Percentiles rank a stretch among this genome's conserved stretches.
Conservation (phyloP, 2,888 invertebrate genomes). For the Andrena camellia region DNA sequence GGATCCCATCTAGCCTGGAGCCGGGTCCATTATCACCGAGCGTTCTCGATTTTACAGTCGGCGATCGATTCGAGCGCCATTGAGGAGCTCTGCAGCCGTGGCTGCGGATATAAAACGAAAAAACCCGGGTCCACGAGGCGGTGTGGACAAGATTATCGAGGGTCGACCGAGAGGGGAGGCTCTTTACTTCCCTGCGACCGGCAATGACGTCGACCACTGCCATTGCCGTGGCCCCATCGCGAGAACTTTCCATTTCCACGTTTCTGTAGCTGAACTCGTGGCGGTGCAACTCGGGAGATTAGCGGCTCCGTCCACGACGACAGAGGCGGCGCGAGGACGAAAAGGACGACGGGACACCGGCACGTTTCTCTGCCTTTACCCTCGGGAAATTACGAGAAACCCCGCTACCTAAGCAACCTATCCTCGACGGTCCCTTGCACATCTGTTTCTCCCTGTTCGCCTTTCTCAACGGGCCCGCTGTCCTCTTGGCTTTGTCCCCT, state of each 20-base stretch:
- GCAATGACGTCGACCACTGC: slow-evolving; percentile 1
- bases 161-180: background rate
- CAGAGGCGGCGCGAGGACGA: slow-evolving; percentile 44
- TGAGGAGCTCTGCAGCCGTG: background rate
- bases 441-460: slow-evolving; percentile 38
- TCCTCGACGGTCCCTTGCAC: slow-evolving; percentile 51
- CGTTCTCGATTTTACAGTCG: slow-evolving; percentile 4
- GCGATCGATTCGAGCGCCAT: slow-evolving; percentile 9
- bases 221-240: slow-evolving; percentile 23
- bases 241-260: slow-evolving; percentile 57
- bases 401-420: slow-evolving; percentile 62
- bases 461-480: slow-evolving; percentile 24
- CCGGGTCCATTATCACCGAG: background rate
- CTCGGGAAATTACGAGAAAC: slow-evolving; percentile 78
- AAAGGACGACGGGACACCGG: slow-evolving; percentile 57
- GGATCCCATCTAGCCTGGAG: background rate
- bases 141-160: slow-evolving; percentile 16
- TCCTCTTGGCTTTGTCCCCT: slow-evolving; percentile 31
- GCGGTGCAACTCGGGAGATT: slow-evolving; percentile 71
- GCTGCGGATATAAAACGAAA: slow-evolving; percentile 30
- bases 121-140: background rate
- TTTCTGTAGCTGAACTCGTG: slow-evolving; percentile 58
- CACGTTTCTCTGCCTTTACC: slow-evolving; percentile 74
- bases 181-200: slow-evolving; percentile 13
- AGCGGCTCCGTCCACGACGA: slow-evolving; percentile 64